Evolutionary conservation across 2,113 vertebrate species (phyloP), one percentile per base, ranked within the genome.

Genomic region (Mionectes macconnelli): DNA sequence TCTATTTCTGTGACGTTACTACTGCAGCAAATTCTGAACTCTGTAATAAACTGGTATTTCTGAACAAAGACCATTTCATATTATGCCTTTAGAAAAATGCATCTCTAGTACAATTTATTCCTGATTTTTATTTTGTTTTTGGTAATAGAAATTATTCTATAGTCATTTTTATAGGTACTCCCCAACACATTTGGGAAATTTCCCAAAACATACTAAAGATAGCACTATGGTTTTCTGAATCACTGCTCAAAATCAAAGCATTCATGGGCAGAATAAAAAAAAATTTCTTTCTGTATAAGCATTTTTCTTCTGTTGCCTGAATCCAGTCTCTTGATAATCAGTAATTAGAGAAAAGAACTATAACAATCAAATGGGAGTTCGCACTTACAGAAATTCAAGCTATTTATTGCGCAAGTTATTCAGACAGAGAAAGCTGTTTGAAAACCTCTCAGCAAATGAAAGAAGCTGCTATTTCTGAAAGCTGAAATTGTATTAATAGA

Each of bases 321-420:
- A 74, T 88, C 33, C 78, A 93, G 39, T 44, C 83, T 84, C 66
- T 94, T 47, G 67, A 72, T 89, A 93, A 91, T 88, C 72, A 81
- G 89, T 78, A 96, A 91, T 95, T 94, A 96, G 16, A 62, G 91
- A 49, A 85, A 92, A 91, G 30, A 93, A 86, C 63, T 63, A 1
- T 66, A 85, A 96, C 69, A 91, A 94, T 93, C 76, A 96, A 85
- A 90, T 79, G 69, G 81, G 85, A 87, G 63, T 86, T 96, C 83
- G 40, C 70, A 53, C 59, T 96, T 85, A 75, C 1, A 90, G 63
- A 92, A 84, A 77, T 91, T 50, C 22, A 19, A 7, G 39, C 80
- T 96, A 91, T 88, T 96, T 93, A 75, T 59, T 86, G 64, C 42
- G 55, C 16, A 62, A 67, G 21, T 89, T 91, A 87, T 86, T 92